phyloP scores from a whole-genome alignment of 2,888 invertebrate species.

The Hypomecis punctinalis region DNA sequence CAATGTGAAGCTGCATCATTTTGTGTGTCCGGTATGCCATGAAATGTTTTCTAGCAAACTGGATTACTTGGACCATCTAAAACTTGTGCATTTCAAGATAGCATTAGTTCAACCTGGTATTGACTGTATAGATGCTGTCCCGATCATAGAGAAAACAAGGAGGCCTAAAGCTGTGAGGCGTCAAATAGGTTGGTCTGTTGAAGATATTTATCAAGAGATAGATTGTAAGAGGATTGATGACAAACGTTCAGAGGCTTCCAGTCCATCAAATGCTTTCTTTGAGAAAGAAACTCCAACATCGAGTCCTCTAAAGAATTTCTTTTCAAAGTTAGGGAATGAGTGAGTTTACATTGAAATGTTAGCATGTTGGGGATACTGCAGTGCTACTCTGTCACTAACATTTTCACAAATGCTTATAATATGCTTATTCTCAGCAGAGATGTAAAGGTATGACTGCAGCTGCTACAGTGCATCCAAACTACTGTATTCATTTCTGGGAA shows the following conservation, averaged over 20 bases:
- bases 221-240: constrained; percentile 75
- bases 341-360: constrained; percentile 71
- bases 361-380: constrained; percentile 67
- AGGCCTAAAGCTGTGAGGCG: constrained; percentile 73
- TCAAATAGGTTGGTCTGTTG: constrained; percentile 81
- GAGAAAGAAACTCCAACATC: constrained; percentile 71
- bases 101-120: constrained; percentile 57
- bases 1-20: constrained; percentile 78
- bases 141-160: constrained; percentile 70
- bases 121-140: constrained; percentile 76
- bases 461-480: constrained; percentile 2
- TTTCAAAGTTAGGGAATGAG: constrained; percentile 79
- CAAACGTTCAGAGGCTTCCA: constrained; percentile 70
- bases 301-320: constrained; percentile 78
- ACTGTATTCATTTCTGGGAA: background rate
- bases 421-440: constrained; percentile 23
- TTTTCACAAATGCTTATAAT: constrained; percentile 29
- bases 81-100: constrained; percentile 61
- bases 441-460: background rate
- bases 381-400: constrained; percentile 37
- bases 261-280: constrained; percentile 76
- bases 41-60: constrained; percentile 74
- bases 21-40: constrained; percentile 78
- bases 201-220: constrained; percentile 82
- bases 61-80: constrained; percentile 72